Evolutionary conservation across 2,888 invertebrate genomes (phyloP).

Genomic region (Dinocampus coccinellae): DNA sequence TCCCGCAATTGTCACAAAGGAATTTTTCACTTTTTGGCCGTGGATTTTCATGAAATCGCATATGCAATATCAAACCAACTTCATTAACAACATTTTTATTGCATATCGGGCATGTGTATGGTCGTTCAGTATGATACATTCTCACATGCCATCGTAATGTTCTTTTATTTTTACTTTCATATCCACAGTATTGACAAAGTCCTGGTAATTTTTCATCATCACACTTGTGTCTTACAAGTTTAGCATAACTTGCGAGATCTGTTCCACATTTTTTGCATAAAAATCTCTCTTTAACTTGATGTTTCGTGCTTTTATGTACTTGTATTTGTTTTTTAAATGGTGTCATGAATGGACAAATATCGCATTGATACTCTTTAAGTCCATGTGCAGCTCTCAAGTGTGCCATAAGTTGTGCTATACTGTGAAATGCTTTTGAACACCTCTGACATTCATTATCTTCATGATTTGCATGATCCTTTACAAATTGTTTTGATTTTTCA

Average conservation of each 20-base stretch:
- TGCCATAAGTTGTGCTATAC: not conserved
- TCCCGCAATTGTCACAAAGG: conserved; percentile 48
- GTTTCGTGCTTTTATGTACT: not conserved
- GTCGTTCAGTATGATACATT: conserved; percentile 48
- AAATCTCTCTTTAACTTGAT: not conserved
- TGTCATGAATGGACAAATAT: not conserved
- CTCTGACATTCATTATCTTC: conserved; percentile 34
- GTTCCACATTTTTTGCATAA: too few species aligned
- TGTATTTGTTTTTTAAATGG: not conserved
- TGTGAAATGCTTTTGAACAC: conserved; percentile 36
- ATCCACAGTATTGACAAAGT: conserved; percentile 47
- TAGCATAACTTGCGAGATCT: too few species aligned
- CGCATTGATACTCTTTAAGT: not conserved
- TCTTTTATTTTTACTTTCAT: conserved; percentile 54
- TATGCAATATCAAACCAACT: conserved; percentile 32
- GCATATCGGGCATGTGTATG: conserved; percentile 54
- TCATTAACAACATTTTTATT: conserved; percentile 3
- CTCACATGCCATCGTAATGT: conserved; percentile 55
- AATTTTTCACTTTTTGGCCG: conserved; percentile 28
- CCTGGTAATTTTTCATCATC: conserved; percentile 17
- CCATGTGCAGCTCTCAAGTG: not conserved
- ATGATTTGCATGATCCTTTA: conserved; percentile 34
- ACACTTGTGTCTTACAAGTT: conserved; percentile 19
- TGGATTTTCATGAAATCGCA: conserved; percentile 33
- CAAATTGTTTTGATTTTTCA: not conserved